Evolutionary conservation across 2,888 invertebrate species (phyloP), one percentile per base, ranked within the genome.

Genomic region (Sarcophaga subvicina): DNA sequence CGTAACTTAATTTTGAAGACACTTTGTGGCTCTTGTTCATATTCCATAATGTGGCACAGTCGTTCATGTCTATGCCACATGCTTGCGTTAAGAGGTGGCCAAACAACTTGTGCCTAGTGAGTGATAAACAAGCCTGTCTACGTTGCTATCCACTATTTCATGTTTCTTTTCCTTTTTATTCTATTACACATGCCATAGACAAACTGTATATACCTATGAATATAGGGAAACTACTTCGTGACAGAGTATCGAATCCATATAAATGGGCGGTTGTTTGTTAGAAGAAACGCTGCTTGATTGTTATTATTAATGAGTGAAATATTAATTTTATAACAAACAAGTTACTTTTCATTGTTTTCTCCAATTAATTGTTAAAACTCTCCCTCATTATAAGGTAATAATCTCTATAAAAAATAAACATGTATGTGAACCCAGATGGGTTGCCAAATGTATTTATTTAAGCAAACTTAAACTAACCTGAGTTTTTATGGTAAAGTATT

Each of bases 251-350:
- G 59, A 67, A 63, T 63, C 8, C n/a, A 60, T 60, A 78, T 63
- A 78, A 77, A 81, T 70, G 20, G 71, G 75, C 84, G 87, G 81
- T 72, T 6, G 63, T 76, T 79, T 37, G 37, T 75, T 37, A 81
- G 45, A 71, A 79, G 70, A 75, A 76, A 54, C 47, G 66, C 81
- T 37, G 71, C n/a, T 64, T 17, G 54, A 17, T 54, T 54, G 12
- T 54, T 54, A 63, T 79, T 76, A 84, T 76, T 81, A 87, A 83
- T 80, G 83, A 79, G 71, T 81, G 60, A 84, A 84, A 71, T 87
- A 87, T 84, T 79, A 82, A 82, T 87, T 82, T 84, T 82, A 37
- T 82, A 71, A 76, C 76, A 81, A 84, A 87, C 54, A 75, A 75
- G 78, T 79, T 76, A 63, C 80, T 78, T 87, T 67, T 27, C 70